Evolutionary conservation across 2,888 invertebrate genomes (phyloP).

Genomic region (Drosophila fungiperda): DNA sequence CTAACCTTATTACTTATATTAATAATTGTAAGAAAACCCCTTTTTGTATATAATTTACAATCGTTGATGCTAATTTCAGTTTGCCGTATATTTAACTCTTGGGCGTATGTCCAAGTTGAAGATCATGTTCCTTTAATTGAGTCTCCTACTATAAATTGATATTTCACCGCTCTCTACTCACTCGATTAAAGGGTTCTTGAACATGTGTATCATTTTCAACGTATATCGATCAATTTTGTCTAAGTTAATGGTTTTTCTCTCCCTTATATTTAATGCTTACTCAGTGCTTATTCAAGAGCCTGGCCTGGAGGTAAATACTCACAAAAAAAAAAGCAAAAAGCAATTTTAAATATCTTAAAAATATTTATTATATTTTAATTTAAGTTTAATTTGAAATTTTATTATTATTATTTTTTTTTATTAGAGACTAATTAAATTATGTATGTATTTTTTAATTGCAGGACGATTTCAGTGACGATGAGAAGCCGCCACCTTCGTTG

Average conservation of each 20-base stretch:
- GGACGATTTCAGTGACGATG: constrained; percentile 83
- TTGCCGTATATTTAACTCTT: constrained; percentile 20
- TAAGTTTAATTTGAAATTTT: background rate
- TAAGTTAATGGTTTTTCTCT: constrained; percentile 58
- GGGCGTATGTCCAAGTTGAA: constrained; percentile 24
- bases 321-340: background rate
- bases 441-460: constrained; percentile 40
- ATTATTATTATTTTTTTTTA: background rate
- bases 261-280: constrained; percentile 71
- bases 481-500: constrained; percentile 78
- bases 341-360: background rate
- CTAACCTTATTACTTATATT: background rate
- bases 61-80: constrained; percentile 7
- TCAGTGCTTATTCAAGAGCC: constrained; percentile 84
- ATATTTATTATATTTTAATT: background rate
- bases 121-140: constrained; percentile 32
- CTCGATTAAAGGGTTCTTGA: constrained; percentile 31
- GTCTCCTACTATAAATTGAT: constrained; percentile 37
- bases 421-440: background rate
- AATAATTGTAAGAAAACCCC: constrained; percentile 7
- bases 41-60: constrained; percentile 8
- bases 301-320: constrained; percentile 82
- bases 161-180: constrained; percentile 50
- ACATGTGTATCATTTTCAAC: constrained; percentile 9
- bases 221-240: constrained; percentile 20